These are phyloP conservation scores for Pristionchus arcanus DNA, from an alignment of 2,888 invertebrate genomes.

Conservation along the genomic window DNA sequence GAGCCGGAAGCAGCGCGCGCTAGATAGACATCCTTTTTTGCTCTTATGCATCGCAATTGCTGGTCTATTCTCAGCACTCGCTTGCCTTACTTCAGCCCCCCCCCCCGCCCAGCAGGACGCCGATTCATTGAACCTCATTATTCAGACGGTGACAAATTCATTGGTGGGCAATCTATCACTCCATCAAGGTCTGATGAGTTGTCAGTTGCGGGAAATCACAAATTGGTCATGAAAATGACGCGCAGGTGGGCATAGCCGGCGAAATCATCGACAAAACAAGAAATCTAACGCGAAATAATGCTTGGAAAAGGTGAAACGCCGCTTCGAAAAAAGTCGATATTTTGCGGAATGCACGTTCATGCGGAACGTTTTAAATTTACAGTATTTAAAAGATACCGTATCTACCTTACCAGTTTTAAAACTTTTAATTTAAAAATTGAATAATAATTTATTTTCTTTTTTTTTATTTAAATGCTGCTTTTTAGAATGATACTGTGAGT, in stretches of 20 bases:
- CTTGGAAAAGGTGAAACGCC: neutral
- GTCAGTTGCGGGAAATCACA: neutral
- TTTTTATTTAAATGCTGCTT: no score
- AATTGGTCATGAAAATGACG: neutral
- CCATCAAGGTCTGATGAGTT: neutral
- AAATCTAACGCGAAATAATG: neutral
- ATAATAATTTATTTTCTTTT: no score
- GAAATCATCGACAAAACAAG: neutral
- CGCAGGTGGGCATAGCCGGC: neutral
- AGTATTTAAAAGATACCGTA: neutral
- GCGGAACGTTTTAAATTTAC: neutral
- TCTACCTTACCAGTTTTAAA: no score
- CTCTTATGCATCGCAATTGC: neutral
- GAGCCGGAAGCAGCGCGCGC: neutral
- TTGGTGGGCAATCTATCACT: neutral
- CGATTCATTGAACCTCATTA: neutral
- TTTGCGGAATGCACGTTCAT: neutral
- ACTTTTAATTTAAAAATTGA: no score
- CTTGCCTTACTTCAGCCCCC: neutral
- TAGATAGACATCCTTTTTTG: slow-evolving; percentile 44
- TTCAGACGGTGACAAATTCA: slow-evolving; percentile 1
- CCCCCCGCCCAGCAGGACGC: neutral
- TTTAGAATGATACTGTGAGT: no score
- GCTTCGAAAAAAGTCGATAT: neutral
- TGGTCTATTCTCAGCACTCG: slow-evolving; percentile 1